These are phyloP conservation scores for Mamestra brassicae DNA, from an alignment of 2,888 invertebrate species.

Conservation along the genomic window DNA sequence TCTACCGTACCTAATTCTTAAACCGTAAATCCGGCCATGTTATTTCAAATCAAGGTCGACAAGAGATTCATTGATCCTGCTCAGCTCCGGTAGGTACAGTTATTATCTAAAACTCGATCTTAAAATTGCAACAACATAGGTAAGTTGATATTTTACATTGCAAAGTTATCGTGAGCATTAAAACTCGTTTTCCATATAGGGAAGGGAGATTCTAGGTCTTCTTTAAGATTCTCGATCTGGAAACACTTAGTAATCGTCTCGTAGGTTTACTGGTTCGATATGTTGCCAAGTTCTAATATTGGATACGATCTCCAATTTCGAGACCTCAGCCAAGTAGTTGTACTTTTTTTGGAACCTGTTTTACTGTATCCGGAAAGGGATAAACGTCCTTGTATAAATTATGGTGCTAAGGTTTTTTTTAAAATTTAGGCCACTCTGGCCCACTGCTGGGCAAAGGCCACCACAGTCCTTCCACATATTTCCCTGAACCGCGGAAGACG, in stretches of 20 bases:
- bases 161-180: conserved; percentile 45
- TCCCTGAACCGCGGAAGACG: too few relatives aligned
- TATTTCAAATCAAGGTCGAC: conserved; percentile 48
- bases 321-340: not conserved
- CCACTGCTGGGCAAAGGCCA: too few relatives aligned
- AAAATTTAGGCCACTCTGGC: too few relatives aligned
- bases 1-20: conserved; percentile 39
- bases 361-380: not conserved
- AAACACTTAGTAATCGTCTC: conserved; percentile 38
- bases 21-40: conserved; percentile 31
- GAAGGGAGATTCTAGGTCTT: conserved; percentile 52
- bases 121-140: conserved; percentile 56
- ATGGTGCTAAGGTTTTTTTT: too few relatives aligned
- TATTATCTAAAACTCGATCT: conserved; percentile 60
- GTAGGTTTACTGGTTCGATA: conserved; percentile 18
- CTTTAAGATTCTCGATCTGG: conserved; percentile 43
- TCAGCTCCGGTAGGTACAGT: conserved; percentile 43
- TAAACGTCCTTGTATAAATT: too few relatives aligned
- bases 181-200: conserved; percentile 55
- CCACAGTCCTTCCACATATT: too few relatives aligned
- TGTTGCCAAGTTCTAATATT: conserved; percentile 19
- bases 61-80: conserved; percentile 56
- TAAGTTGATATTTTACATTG: conserved; percentile 56
- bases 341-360: not conserved
- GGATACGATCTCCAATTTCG: conserved; percentile 10